phyloP scores from a whole-genome alignment of 2,888 invertebrate genomes.

The Hirtodrosophila duncani region DNA sequence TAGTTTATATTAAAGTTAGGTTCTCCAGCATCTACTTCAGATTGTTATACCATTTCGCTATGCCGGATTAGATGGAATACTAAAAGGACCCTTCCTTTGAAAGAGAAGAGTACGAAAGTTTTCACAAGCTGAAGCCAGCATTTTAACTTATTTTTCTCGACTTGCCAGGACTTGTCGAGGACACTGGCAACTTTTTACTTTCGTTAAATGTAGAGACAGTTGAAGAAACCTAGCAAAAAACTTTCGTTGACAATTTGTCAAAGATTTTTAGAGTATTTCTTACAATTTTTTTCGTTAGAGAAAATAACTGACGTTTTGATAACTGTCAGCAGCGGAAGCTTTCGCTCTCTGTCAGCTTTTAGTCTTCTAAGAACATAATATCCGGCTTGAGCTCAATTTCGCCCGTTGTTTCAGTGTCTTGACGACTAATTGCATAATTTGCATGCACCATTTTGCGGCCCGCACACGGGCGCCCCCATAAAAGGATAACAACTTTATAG shows the following conservation, averaged over 20 bases:
- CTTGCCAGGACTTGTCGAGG: not conserved
- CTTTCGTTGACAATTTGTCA: slow-evolving; percentile 68
- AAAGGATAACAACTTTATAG: slow-evolving; percentile 42
- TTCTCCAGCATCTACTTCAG: too few species aligned
- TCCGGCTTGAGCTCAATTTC: slow-evolving; percentile 27
- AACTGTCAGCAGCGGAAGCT: slow-evolving; percentile 45
- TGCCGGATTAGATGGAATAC: too few species aligned
- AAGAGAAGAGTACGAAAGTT: slow-evolving; percentile 18
- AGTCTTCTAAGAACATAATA: slow-evolving; percentile 39
- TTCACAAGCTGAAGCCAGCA: not conserved
- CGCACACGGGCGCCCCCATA: slow-evolving; percentile 28
- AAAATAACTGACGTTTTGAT: slow-evolving; percentile 33
- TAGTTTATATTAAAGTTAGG: too few species aligned
- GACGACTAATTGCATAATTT: slow-evolving; percentile 77
- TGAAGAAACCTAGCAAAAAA: slow-evolving; percentile 21
- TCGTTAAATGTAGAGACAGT: not conserved
- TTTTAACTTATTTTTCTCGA: too few species aligned
- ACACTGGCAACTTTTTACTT: slow-evolving; percentile 16
- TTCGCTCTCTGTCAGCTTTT: slow-evolving; percentile 23
- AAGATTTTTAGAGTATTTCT: slow-evolving; percentile 46
- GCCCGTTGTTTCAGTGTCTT: not conserved
- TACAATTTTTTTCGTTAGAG: slow-evolving; percentile 16
- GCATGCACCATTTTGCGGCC: slow-evolving; percentile 73
- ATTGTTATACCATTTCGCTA: too few species aligned
- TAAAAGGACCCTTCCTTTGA: too few species aligned